phyloP scores from a whole-genome alignment of 2,888 invertebrate species.

The Gisinianus flammeolus region DNA sequence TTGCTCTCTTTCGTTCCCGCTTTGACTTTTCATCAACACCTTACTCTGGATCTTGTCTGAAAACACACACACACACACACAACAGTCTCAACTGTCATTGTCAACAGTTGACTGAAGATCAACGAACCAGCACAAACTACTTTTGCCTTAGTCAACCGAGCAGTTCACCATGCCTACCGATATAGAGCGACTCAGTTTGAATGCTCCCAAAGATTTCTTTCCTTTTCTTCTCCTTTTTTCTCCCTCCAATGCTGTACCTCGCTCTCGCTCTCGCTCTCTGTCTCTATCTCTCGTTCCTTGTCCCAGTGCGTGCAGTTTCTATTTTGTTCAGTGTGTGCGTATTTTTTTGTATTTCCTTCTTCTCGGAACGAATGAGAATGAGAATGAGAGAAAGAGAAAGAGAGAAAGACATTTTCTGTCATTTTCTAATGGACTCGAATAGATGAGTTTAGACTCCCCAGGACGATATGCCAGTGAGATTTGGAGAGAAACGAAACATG shows the following conservation, averaged over 20 bases:
- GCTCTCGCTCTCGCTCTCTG: too few species aligned
- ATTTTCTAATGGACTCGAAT: slow-evolving; percentile 38
- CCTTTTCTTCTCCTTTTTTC: not conserved
- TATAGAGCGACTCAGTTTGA: slow-evolving; percentile 14
- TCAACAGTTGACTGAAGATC: slow-evolving; percentile 38
- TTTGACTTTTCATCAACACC: slow-evolving; percentile 22
- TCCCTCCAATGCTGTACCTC: not conserved
- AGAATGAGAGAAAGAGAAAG: not conserved
- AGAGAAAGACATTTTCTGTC: slow-evolving; percentile 11
- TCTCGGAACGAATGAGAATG: slow-evolving; percentile 5
- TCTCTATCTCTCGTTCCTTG: too few species aligned
- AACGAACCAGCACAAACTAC: slow-evolving; percentile 39
- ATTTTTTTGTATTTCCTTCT: not conserved
- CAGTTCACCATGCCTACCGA: slow-evolving; percentile 31
- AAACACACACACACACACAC: too few species aligned
- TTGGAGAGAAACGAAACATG: not conserved
- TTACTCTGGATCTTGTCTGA: not conserved
- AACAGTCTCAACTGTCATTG: slow-evolving; percentile 31
- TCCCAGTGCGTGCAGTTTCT: too few species aligned
- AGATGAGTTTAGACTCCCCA: slow-evolving; percentile 30
- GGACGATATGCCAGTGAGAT: not conserved
- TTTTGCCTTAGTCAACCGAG: slow-evolving; percentile 22
- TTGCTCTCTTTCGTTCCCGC: not conserved
- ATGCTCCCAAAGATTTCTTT: slow-evolving; percentile 11
- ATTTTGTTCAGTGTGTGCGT: not conserved